Evolutionary conservation across 2,113 vertebrate species (phyloP).

Genomic region (Sinocyclocheilus maitianheensis): DNA sequence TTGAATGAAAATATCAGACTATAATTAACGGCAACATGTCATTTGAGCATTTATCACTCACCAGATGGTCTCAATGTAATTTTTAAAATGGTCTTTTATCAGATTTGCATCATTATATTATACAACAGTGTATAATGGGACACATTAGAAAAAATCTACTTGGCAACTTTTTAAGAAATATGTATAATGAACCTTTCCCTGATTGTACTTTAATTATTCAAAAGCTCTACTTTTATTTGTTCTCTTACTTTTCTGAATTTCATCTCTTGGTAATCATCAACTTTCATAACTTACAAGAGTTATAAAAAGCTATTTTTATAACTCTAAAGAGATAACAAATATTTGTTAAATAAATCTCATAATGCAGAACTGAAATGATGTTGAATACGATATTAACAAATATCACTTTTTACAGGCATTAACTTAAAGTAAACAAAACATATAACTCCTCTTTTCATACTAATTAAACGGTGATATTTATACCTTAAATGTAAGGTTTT

Average conservation of each 20-base stretch:
- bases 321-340: neutral
- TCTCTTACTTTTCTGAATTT: neutral
- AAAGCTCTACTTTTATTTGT: neutral
- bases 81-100: neutral
- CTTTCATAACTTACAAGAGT: too few species aligned
- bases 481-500: neutral
- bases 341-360: neutral
- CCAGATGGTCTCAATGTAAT: neutral
- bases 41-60: neutral
- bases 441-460: neutral
- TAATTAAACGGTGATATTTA: neutral
- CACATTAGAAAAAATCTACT: neutral
- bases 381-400: neutral
- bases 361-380: neutral
- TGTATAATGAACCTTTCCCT: neutral
- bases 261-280: neutral
- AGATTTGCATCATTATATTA: constrained; percentile 12
- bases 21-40: neutral
- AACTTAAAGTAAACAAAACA: neutral
- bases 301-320: neutral
- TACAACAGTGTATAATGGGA: neutral
- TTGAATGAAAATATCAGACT: neutral
- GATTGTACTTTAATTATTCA: neutral
- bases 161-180: neutral
- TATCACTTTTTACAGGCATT: neutral